Base-by-base conservation (phyloP, 2,113 vertebrate genomes). In the Scopus umbretta region DNA sequence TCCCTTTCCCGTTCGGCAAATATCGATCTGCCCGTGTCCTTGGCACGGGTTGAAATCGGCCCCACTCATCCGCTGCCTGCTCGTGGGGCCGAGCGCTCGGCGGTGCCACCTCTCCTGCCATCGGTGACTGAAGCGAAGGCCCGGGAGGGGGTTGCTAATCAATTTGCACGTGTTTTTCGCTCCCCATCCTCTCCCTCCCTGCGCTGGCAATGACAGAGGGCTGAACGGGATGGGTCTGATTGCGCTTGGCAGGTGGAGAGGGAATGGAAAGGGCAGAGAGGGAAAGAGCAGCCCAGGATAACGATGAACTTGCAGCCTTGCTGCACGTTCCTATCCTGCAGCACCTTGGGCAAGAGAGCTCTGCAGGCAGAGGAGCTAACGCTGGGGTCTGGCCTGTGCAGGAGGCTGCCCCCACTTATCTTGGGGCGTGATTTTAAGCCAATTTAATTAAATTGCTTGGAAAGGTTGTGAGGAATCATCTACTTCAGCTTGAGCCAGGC, bases 381-480 rank as follows among this genome's bases (percentile, higher is more conserved):
- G 14, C 70, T 38, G 26, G 81, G 63, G 85, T 10, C 21, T 71
- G 66, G 47, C 29, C 78, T 27, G 9, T 30, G 70, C 38, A 16
- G 72, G 78, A 90, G 47, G 66, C 67, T 83, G 62, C 63, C 63
- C 94, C 59, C 38, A 9, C 93, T 90, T 71, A 53, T 55, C 90
- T 70, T 8, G 23, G 67, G 81, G 71, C 5, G 10, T 63, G 67
- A 90, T 91, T 92, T 92, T n/a, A 50, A 92, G 86, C 92, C 94
- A 90, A 78, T 93, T 92, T 80, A 86, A 93, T 96, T 94, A 95
- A 93, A 92, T 40, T 27, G 43, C 75, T 90, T 83, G 82, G 88
- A 47, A 84, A 92, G 86, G 90, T 74, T 86, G 50, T 0, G 1
- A 76, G 82, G 75, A 47, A 56, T 92, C 86, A 62, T 90, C 88